Percentiles rank a stretch among this genome's conserved stretches.
Conservation (phyloP, 1,140 invertebrate genomes). For the Heliothis virescens region DNA sequence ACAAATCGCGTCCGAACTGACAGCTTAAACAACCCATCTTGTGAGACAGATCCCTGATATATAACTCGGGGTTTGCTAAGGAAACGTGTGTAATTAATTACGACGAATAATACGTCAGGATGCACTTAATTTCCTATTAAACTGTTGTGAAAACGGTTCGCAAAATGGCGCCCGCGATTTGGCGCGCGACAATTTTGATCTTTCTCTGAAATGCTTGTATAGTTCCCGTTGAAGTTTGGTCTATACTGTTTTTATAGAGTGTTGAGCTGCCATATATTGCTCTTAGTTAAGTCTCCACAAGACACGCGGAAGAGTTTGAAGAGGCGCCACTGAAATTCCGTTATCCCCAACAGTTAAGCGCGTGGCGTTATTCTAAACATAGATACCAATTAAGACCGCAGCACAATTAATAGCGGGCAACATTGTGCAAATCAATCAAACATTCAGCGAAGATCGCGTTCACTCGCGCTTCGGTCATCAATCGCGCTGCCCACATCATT, state of each 20-base stretch:
- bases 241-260: constrained; percentile 18
- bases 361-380: constrained; percentile 15
- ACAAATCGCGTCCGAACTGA: constrained; percentile 82
- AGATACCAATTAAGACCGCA: constrained; percentile 18
- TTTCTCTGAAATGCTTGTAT: constrained; percentile 41
- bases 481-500: constrained; percentile 32
- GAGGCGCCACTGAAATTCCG: neutral
- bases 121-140: constrained; percentile 78
- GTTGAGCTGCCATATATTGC: neutral
- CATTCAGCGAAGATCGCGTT: constrained; percentile 6
- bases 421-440: constrained; percentile 31
- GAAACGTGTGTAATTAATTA: constrained; percentile 80
- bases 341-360: constrained; percentile 3
- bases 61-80: constrained; percentile 66
- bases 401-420: constrained; percentile 25
- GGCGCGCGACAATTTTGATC: constrained; percentile 50
- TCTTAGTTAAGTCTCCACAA: neutral
- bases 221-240: constrained; percentile 7
- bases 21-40: constrained; percentile 80
- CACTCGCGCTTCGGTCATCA: constrained; percentile 26
- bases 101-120: constrained; percentile 74
- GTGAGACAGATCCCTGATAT: constrained; percentile 80
- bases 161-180: constrained; percentile 65
- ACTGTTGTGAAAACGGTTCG: constrained; percentile 60
- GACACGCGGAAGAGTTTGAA: neutral